Percentiles rank a stretch among this genome's conserved stretches.
Evolutionary conservation across 1,140 invertebrate species (phyloP).

Genomic region (Ostrea edulis): DNA sequence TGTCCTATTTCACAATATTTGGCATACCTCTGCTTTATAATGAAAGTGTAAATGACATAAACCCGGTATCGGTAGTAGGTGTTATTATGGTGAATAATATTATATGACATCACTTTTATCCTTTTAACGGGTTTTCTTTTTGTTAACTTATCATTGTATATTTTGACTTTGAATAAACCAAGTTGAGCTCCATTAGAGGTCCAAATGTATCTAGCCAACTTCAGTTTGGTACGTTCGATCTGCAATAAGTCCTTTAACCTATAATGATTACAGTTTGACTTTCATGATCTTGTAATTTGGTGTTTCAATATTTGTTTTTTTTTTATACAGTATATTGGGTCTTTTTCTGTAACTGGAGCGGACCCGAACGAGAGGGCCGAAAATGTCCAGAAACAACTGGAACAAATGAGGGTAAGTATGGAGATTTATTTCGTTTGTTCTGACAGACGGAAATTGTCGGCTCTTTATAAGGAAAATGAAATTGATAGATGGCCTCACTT

Average conservation of each 20-base stretch:
- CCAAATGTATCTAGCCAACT: background rate
- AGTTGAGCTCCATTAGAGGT: background rate
- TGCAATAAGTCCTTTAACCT: background rate
- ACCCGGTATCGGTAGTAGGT: background rate
- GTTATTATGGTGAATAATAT: constrained; percentile 14
- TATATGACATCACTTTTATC: constrained; percentile 3
- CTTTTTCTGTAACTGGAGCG: constrained; percentile 85
- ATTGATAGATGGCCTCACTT: background rate
- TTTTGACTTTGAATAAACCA: background rate
- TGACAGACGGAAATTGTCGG: constrained; percentile 10
- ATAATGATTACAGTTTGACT: background rate
- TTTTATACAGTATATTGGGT: constrained; percentile 87
- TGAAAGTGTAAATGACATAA: constrained; percentile 15
- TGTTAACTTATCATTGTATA: background rate
- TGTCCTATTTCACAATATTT: constrained; percentile 31
- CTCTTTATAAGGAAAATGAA: background rate
- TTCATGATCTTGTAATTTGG: background rate
- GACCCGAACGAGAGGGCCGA: constrained; percentile 84
- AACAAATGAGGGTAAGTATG: constrained; percentile 82
- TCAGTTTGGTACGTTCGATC: constrained; percentile 3
- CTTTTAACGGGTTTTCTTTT: background rate
- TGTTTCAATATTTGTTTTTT: constrained; percentile 40
- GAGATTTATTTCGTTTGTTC: background rate
- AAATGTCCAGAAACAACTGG: constrained; percentile 77
- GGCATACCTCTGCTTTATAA: constrained; percentile 32